These are phyloP conservation scores for Deroptyus accipitrinus DNA, from an alignment of 2,113 vertebrate genomes.

Conservation along the genomic window DNA sequence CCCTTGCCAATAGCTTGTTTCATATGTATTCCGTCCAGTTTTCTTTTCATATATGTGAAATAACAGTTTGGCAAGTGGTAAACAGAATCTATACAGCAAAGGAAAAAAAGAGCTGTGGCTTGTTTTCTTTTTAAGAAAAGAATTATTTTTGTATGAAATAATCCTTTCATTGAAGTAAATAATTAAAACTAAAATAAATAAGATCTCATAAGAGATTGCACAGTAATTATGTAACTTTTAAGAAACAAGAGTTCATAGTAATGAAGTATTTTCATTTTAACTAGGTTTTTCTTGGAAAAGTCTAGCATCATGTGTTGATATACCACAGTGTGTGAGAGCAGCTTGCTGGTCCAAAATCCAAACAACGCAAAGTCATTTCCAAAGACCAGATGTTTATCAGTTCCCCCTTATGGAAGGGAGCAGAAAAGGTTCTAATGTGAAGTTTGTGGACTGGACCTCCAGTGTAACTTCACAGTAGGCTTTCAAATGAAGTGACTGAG, in stretches of 20 bases:
- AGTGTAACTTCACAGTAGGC: neutral
- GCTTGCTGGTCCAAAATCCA: conserved; percentile 41
- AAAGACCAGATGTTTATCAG: conserved; percentile 50
- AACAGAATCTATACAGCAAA: conserved; percentile 24
- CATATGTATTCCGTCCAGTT: conserved; percentile 57
- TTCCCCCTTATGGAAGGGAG: neutral
- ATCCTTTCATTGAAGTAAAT: conserved; percentile 53
- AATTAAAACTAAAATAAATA: conserved; percentile 53
- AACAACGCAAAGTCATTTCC: conserved; percentile 42
- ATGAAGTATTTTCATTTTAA: conserved; percentile 63
- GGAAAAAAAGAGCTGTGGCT: neutral
- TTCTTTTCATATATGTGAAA: conserved; percentile 64
- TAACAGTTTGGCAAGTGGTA: conserved; percentile 59
- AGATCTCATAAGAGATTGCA: conserved; percentile 55
- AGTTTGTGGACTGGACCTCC: neutral
- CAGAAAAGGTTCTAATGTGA: neutral
- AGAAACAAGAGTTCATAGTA: conserved; percentile 30
- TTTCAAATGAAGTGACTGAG: neutral
- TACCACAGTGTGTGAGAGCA: conserved; percentile 10
- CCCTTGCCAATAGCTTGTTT: conserved; percentile 70
- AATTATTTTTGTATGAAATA: neutral
- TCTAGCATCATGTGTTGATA: conserved; percentile 36
- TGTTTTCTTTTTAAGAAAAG: conserved; percentile 19
- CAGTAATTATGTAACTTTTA: conserved; percentile 48
- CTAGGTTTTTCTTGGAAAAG: conserved; percentile 72